Percentiles rank a stretch among this genome's conserved stretches.
These are phyloP conservation scores for Ginglymostoma cirratum DNA, from an alignment of 2,113 vertebrate species.

Conservation along the genomic window DNA sequence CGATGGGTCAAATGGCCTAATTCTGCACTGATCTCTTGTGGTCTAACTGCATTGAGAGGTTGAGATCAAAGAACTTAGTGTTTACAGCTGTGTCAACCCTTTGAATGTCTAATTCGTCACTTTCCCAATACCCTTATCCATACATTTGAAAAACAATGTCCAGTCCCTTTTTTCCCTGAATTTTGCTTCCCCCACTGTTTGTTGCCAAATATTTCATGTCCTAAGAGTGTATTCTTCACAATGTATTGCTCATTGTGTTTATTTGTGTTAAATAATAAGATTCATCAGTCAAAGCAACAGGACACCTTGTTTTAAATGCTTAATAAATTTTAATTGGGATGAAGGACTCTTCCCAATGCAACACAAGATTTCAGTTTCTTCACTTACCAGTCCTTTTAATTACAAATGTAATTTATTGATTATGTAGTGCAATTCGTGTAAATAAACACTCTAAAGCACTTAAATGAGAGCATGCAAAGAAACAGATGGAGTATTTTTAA, in stretches of 20 bases:
- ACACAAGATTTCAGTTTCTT: not conserved
- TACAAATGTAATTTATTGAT: not conserved
- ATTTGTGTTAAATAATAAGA: not conserved
- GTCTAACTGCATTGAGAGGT: not conserved
- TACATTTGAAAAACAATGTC: not conserved
- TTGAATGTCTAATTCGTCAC: not conserved
- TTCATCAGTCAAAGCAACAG: not conserved
- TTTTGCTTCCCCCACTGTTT: not conserved
- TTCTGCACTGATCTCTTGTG: too few relatives aligned
- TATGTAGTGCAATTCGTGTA: not conserved
- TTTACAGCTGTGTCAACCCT: not conserved
- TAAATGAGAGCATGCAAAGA: not conserved
- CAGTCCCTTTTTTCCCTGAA: not conserved
- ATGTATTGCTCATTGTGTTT: not conserved
- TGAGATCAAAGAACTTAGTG: not conserved
- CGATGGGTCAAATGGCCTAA: too few relatives aligned
- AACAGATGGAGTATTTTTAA: not conserved
- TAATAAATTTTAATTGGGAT: not conserved
- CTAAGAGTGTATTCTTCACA: not conserved
- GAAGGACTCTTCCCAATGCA: not conserved
- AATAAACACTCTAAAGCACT: not conserved
- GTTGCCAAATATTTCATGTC: not conserved
- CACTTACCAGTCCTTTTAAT: not conserved
- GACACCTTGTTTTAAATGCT: not conserved
- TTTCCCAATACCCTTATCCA: not conserved